phyloP scores from a whole-genome alignment of 1,140 invertebrate genomes.

The Heliconius melpomene region DNA sequence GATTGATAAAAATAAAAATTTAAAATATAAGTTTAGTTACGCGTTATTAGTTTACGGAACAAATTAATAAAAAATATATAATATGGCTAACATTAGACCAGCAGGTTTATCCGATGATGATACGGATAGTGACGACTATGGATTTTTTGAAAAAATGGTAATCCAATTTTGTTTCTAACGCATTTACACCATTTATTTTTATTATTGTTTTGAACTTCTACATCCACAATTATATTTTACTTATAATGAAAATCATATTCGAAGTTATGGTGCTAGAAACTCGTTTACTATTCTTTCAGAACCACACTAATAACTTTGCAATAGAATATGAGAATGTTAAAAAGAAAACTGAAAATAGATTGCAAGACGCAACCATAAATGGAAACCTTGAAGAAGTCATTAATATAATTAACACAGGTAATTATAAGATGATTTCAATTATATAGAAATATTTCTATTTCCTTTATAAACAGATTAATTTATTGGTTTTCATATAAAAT shows the following conservation, averaged over 20 bases:
- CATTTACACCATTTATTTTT: neutral
- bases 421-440: neutral
- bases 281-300: conserved; percentile 21
- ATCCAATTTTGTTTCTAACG: neutral
- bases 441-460: neutral
- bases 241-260: neutral
- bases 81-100: conserved; percentile 59
- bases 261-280: neutral
- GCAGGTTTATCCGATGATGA: conserved; percentile 69
- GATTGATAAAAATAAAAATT: neutral
- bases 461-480: neutral
- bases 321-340: conserved; percentile 39
- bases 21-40: neutral
- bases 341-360: conserved; percentile 55
- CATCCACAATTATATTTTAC: too few species aligned
- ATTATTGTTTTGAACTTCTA: neutral
- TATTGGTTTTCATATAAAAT: neutral
- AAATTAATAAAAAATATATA: neutral
- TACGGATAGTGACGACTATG: conserved; percentile 60
- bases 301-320: conserved; percentile 21
- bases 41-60: neutral
- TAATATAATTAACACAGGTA: conserved; percentile 51
- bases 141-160: conserved; percentile 63
- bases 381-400: conserved; percentile 54
- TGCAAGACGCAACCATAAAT: conserved; percentile 65